Evolutionary conservation across 2,113 vertebrate species (phyloP).

Genomic region (Colinus virginianus): DNA sequence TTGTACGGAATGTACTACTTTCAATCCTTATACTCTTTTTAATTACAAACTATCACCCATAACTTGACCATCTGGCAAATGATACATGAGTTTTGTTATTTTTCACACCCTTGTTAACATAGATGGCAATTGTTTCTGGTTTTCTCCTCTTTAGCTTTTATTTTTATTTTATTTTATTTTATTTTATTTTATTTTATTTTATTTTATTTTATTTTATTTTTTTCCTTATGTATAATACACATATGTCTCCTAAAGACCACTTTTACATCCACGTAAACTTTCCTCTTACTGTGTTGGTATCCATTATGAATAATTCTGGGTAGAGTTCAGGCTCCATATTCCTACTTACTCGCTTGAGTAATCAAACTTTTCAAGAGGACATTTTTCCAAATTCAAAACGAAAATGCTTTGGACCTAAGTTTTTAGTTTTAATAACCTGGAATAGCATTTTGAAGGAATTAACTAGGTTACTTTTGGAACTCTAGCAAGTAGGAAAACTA

Average conservation of each 20-base stretch:
- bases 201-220: background rate
- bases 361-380: background rate
- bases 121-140: background rate
- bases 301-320: background rate
- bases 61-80: background rate
- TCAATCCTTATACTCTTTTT: background rate
- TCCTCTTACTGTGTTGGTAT: background rate
- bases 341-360: background rate
- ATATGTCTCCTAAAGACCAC: background rate
- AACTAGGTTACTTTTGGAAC: background rate
- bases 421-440: background rate
- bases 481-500: background rate
- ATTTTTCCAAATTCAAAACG: background rate
- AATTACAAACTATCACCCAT: background rate
- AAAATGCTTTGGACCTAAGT: background rate
- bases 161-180: no score
- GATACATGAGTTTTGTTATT: background rate
- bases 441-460: background rate
- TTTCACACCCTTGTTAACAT: background rate
- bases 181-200: no score
- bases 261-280: background rate
- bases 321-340: background rate
- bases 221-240: background rate
- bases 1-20: background rate
- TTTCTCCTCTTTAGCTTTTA: background rate